Evolutionary conservation across 2,888 invertebrate genomes (phyloP), one percentile per base, ranked within the genome.

Genomic region (Melinaea marsaeus): DNA sequence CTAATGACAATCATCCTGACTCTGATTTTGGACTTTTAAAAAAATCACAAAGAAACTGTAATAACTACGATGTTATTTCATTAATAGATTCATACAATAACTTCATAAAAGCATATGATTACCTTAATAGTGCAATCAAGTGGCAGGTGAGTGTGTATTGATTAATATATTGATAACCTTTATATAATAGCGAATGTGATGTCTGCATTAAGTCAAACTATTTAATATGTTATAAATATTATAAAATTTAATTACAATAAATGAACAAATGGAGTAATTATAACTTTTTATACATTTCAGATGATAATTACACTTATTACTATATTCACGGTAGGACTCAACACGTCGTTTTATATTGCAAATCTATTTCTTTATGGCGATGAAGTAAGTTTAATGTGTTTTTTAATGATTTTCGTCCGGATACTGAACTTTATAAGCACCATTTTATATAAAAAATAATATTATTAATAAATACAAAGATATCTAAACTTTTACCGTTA

Each of bases 141-240:
- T 72, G 70, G 71, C 72, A 72, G 69, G 72, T 74, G 65, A 55
- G 59, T 59, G 51, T 9, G 33, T n/a, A n/a, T 11, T 13, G 37
- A 48, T 22, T 48, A 22, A 22, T 22, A 22, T 22, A 22, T 22
- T 22, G 1, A 22, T 22, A 1, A 22, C 22, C 22, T 22, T 22
- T 22, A 22, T 22, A 22, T 22, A 22, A 22, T 22, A 22, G 22
- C 22, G 22, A 22, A 22, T 22, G 22, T 22, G 4, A 45, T 45
- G 45, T 11, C 45, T 45, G 7, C 45, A 45, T 9, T 45, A 9
- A 6, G 6, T 6, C 2, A 45, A 6, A 11, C 11, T 9, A 45
- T 6, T 11, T 45, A 11, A 45, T 11, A 45, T 45, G 45, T 45
- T 2, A 9, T 9, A 45, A 9, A 6, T 6, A 45, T 6, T 22